Evolutionary conservation across 2,797 vertebrate species (phyloP), one percentile per base, ranked within the genome.

Genomic region (Borostomias antarcticus): DNA sequence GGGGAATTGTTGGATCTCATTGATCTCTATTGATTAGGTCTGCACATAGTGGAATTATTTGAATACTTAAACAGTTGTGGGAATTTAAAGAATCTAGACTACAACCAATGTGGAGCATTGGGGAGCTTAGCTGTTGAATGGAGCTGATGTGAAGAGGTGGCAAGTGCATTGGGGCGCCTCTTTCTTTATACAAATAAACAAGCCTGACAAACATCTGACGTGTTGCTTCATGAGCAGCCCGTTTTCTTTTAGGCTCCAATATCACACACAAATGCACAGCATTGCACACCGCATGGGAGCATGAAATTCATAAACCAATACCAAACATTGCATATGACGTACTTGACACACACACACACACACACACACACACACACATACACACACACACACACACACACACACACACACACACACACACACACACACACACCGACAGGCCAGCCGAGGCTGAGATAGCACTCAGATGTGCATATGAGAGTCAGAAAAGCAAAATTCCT

Each of bases 381-480:
- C 15, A 68, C 35, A 82, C 29, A 50, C 65, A 70, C 68, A 70
- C 62, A 68, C 71, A 69, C 68, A 54, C 11, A 13, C 45, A 61
- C 0, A 15, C 19, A 63, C 59, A 51, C 23, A 26, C 26, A 35
- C 59, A 40, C 35, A 33, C 15, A 57, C n/a, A 48, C 25, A 32
- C 25, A 21, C 32, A 64, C 48, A 23, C 7, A 6, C 53, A 37
- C 45, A 15, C 0, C 21, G 25, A 37, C 19, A 43, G 60, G 54
- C 76, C 63, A 58, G 70, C 63, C 62, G 59, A 82, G 71, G 72
- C 71, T 19, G 58, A 26, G 23, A 79, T 79, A 81, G 50, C 65
- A 78, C 86, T 90, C 70, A 86, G 88, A 89, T 85, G 87, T 90
- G 84, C 72, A 89, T 78, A 86, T 87, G 75, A 90, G 74, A 67